Evolutionary conservation across 2,113 vertebrate species (phyloP).

Genomic region (Cryptotis parvus): DNA sequence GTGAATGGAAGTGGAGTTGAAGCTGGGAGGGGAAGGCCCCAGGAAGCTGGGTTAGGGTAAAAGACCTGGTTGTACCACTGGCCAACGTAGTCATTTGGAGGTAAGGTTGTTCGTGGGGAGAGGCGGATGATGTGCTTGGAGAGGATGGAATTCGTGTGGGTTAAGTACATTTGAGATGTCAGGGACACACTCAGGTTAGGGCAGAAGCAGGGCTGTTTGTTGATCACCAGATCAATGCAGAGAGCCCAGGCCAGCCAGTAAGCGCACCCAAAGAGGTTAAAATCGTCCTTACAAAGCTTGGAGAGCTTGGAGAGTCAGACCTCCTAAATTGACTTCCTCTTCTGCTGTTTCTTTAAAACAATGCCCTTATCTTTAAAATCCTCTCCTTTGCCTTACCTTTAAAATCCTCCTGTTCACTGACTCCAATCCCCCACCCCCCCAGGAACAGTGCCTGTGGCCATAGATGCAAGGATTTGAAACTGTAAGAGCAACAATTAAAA

Average conservation of each 20-base stretch:
- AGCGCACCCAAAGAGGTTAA: neutral
- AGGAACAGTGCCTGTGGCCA: too few species aligned
- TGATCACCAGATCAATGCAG: neutral
- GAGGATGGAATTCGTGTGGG: neutral
- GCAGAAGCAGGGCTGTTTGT: neutral
- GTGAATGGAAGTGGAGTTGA: neutral
- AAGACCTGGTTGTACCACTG: neutral
- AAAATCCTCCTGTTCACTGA: neutral
- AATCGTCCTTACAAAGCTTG: neutral
- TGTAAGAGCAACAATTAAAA: too few species aligned
- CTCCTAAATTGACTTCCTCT: slow-evolving; percentile 13
- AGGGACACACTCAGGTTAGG: neutral
- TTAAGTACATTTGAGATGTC: neutral
- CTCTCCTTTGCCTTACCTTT: neutral
- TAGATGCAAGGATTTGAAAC: too few species aligned
- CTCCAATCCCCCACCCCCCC: neutral
- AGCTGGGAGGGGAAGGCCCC: neutral
- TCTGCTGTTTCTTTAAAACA: slow-evolving; percentile 15
- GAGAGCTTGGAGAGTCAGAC: neutral
- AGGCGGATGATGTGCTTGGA: neutral
- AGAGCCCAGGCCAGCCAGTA: neutral
- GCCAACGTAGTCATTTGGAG: neutral
- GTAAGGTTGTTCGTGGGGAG: neutral
- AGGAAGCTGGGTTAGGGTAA: neutral
- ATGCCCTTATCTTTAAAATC: neutral